Evolutionary conservation across 2,797 vertebrate genomes (phyloP), one percentile per base, ranked within the genome.

Genomic region (Sebastes nivosus): DNA sequence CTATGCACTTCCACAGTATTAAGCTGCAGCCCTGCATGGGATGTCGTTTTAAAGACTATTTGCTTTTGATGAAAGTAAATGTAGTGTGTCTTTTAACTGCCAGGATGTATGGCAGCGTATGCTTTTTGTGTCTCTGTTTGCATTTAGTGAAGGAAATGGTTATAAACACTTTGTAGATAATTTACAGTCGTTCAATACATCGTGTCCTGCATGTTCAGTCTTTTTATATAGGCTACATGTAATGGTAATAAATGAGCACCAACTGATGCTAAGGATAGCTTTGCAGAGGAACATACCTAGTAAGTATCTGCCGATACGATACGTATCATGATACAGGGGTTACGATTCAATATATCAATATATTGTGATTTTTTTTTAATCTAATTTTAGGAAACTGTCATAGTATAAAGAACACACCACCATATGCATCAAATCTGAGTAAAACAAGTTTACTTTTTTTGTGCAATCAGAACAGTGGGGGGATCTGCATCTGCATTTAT

Each of bases 51-150:
- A 60, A 79, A 79, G 65, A 54, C 8, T 76, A 32, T 89, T 86
- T 80, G 55, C 67, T 73, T 74, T 78, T 25, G 24, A 65, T 72
- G 2, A 74, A 86, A 85, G 84, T 77, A 80, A 87, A 90, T 85
- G 75, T 38, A 64, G 52, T 46, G 46, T 66, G 30, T 57, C 20
- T 42, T 72, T 85, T 57, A 72, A 79, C 42, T 29, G 54, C 63
- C 46, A 46, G 25, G 20, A 68, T 72, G 73, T 57, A 65, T 67
- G 25, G 30, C 38, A 8, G 46, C 30, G 5, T 68, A 54, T 84
- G 24, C 30, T 67, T 75, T 76, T 77, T 61, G 60, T 68, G 69
- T 73, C 4, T 79, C 52, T 76, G 24, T 82, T 67, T 79, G 68
- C 50, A 6, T 69, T 46, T 29, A 20, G 13, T n/a, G 10, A 27